Base-by-base conservation (phyloP, 2,113 vertebrate species). In the Pomatorhinus ruficollis region DNA sequence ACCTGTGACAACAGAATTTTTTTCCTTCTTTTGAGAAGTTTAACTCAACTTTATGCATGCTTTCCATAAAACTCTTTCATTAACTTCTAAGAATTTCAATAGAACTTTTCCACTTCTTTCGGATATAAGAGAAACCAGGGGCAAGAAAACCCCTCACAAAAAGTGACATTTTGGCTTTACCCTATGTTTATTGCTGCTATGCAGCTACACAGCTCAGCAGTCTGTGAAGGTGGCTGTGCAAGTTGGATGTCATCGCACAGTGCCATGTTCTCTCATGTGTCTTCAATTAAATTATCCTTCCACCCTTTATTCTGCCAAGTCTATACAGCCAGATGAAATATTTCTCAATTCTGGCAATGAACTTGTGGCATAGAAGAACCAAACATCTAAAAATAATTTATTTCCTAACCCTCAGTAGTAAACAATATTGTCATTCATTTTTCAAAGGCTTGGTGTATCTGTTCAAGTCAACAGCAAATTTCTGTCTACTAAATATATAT, bases 251-350 rank as follows among this genome's bases (percentile, higher is more conserved):
- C 82, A 54, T 92, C 95, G 78, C 93, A 88, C 15, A 89, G 71
- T 90, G 52, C 84, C 87, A 59, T 56, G 75, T 90, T 88, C 77
- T 96, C 93, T 97, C 78, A 95, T 91, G 87, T 96, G 60, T 94
- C 3, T 37, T 94, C 96, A 97, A 95, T 96, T 97, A 95, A 96
- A 94, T 97, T 96, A 96, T 91, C 88, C 83, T 96, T 77, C 65
- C 60, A 44, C 49, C 30, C 37, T 97, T 96, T 94, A 92, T 96
- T 84, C 76, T 97, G 90, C 94, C 93, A 95, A 95, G 84, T 64
- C 40, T 91, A 64, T 90, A 87, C 60, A 94, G 90, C 64, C 74
- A 90, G 78, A 90, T 77, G 44, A 97, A 97, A 94, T 96, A 90
- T 68, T 96, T 97, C 81, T 95, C 64, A 56, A 63, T 87, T 91